Evolutionary conservation across 2,113 vertebrate species (phyloP).

Genomic region (Rynchops niger): DNA sequence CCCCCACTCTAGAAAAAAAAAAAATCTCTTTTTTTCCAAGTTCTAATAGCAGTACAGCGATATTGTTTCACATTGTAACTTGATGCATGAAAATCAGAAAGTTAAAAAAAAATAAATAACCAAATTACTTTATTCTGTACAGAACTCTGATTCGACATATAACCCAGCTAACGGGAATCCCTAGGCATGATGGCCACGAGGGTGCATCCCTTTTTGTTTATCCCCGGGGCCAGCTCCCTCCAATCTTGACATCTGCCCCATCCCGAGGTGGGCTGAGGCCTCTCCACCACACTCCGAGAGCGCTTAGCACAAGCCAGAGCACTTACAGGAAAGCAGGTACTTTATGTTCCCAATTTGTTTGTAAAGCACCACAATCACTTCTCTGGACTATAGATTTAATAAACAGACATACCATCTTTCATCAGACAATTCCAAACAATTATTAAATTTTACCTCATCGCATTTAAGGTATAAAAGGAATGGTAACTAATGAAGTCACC

Average conservation of each 20-base stretch:
- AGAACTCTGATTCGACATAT: accelerated
- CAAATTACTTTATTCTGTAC: background rate
- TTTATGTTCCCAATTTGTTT: background rate
- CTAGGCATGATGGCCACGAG: accelerated
- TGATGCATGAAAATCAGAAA: background rate
- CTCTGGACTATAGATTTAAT: background rate
- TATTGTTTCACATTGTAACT: background rate
- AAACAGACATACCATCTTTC: background rate
- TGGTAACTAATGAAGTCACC: background rate
- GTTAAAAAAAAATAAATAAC: background rate
- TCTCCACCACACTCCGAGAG: background rate
- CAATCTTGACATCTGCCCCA: background rate
- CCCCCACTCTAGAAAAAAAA: background rate
- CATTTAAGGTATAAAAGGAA: background rate
- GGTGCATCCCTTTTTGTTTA: background rate
- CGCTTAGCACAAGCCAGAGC: background rate
- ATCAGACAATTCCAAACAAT: background rate
- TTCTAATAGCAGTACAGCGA: background rate
- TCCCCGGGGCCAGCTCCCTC: background rate
- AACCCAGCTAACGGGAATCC: background rate
- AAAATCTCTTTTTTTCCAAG: accelerated
- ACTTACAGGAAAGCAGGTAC: background rate
- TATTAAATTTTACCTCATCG: background rate
- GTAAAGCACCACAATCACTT: background rate
- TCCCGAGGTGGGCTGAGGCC: background rate